phyloP scores from a whole-genome alignment of 2,113 vertebrate species.

The Erpornis zantholeuca region DNA sequence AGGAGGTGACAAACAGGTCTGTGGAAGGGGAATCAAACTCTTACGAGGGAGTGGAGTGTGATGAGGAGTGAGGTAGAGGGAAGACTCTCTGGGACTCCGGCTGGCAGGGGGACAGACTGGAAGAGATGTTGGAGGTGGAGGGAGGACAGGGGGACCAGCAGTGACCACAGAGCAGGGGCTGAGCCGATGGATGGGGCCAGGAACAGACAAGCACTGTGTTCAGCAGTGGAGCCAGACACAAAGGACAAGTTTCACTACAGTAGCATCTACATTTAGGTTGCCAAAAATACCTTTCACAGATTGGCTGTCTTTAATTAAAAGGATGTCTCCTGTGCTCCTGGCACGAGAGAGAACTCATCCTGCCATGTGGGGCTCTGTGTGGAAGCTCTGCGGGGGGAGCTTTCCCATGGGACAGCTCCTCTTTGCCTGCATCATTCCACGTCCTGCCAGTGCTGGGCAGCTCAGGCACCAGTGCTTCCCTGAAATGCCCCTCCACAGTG shows the following conservation, averaged over 20 bases:
- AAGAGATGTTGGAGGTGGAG: not conserved
- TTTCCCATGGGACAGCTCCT: not conserved
- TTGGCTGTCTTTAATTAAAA: constrained; percentile 53
- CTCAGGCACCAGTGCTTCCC: not conserved
- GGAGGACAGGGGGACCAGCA: not conserved
- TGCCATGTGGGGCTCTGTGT: not conserved
- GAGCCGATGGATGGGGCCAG: not conserved
- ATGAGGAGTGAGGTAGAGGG: constrained; percentile 2
- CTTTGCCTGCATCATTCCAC: not conserved
- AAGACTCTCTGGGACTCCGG: constrained; percentile 30
- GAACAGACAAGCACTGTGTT: not conserved
- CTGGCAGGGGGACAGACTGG: not conserved
- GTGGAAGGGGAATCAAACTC: constrained; percentile 36
- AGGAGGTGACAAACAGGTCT: constrained; percentile 55
- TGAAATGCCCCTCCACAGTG: not conserved
- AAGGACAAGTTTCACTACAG: constrained; percentile 32
- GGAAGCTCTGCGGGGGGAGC: not conserved
- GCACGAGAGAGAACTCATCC: not conserved
- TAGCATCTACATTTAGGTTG: constrained; percentile 35
- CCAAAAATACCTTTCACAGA: constrained; percentile 56
- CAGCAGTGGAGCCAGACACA: not conserved
- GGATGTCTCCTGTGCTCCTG: constrained; percentile 19
- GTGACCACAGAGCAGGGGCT: not conserved
- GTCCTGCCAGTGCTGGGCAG: not conserved
- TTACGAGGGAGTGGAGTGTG: constrained; percentile 6